phyloP scores from a whole-genome alignment of 2,113 vertebrate genomes.

The Malaclemys terrapin region DNA sequence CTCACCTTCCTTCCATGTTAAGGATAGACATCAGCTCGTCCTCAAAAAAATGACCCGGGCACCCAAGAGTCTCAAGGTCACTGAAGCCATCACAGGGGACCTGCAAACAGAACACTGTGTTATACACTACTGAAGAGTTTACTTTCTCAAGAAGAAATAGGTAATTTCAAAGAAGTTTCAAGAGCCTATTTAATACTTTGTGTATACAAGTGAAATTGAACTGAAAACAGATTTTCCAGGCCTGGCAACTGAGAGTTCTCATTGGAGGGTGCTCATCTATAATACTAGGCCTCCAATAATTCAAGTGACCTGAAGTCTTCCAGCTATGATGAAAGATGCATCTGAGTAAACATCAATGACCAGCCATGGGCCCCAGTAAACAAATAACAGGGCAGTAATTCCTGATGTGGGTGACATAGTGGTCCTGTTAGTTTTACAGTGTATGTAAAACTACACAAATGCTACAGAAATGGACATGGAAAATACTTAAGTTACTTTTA shows the following conservation, averaged over 20 bases:
- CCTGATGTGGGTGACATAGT: neutral
- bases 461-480: neutral
- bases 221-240: neutral
- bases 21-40: constrained; percentile 96
- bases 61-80: constrained; percentile 94
- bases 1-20: constrained; percentile 93
- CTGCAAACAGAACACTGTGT: constrained; percentile 71
- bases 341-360: neutral
- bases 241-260: neutral
- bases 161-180: neutral
- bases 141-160: neutral
- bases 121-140: neutral
- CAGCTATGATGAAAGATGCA: neutral
- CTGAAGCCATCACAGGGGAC: constrained; percentile 97
- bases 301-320: neutral
- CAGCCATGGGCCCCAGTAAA: neutral
- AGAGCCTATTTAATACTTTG: rapidly evolving
- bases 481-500: neutral
- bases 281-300: neutral
- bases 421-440: neutral
- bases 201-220: neutral
- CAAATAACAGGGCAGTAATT: neutral
- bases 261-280: neutral
- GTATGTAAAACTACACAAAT: neutral
- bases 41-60: constrained; percentile 96